Base-by-base conservation (phyloP, 2,797 vertebrate genomes). In the Kryptopterus vitreolus region DNA sequence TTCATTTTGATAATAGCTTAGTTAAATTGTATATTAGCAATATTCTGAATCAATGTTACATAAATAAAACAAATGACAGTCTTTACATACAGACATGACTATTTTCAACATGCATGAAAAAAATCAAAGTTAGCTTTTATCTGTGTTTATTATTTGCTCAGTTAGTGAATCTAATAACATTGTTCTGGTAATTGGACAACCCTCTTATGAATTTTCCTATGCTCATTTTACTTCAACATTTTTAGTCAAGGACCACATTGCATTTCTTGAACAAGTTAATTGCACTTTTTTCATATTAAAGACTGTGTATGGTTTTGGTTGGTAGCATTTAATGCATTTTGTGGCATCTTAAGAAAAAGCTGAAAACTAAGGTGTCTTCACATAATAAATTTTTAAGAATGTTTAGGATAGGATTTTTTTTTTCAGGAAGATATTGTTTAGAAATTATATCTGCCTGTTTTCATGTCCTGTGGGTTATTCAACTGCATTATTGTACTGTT, bases 401-500 rank as follows among this genome's bases (percentile, higher is more conserved):
- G 12, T 46, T 68, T 46, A 15, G 5, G n/a, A 26, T 26, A 10
- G 46, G 8, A 26, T 68, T 48, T 69, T 69, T 7, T 3, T 9
- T 1, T 2, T 1, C 50, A 24, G 18, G 16, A 18, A 50, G 18
- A 18, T 46, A 18, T 10, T 50, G 15, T 46, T 66, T 66, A 43
- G 33, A 66, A 66, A 43, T n/a, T 11, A 69, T 26, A 68, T 8
- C 33, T 65, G 33, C 20, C 29, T 63, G 8, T 65, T 65, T 11
- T 43, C 22, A 66, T n/a, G 4, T 43, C 11, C 16, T 55, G 18
- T 12, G 2, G 29, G 4, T 53, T 35, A 35, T 35, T 11, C 50
- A 71, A 53, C 50, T 69, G 66, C 66, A 29, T 71, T 33, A 71
- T n/a, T n/a, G n/a, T n/a, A n/a, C n/a, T n/a, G n/a, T n/a, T n/a